phyloP scores from a whole-genome alignment of 2,888 invertebrate species.

The Epicampocera succincta region DNA sequence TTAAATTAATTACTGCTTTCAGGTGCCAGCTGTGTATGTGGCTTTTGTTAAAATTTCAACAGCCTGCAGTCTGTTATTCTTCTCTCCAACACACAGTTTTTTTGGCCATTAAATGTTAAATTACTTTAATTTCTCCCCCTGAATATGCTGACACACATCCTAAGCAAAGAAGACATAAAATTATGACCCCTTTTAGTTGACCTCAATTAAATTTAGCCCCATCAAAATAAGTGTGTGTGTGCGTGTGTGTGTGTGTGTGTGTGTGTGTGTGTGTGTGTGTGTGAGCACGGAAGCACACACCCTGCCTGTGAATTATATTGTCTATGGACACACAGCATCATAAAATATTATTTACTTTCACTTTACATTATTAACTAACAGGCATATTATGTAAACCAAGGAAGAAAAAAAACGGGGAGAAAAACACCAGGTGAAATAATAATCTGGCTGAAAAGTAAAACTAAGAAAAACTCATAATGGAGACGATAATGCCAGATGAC shows the following conservation, averaged over 20 bases:
- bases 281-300: background rate
- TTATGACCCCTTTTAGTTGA: conserved; percentile 65
- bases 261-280: background rate
- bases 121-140: conserved; percentile 64
- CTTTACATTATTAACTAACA: conserved; percentile 46
- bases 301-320: conserved; percentile 1
- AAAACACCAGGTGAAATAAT: conserved; percentile 50
- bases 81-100: conserved; percentile 48
- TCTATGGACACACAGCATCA: conserved; percentile 36
- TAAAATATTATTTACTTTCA: conserved; percentile 58
- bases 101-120: conserved; percentile 62
- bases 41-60: background rate
- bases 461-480: conserved; percentile 1
- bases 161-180: conserved; percentile 31
- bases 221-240: background rate
- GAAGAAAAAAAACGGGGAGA: conserved; percentile 9
- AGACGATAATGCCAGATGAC: conserved; percentile 53
- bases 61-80: background rate
- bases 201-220: conserved; percentile 58
- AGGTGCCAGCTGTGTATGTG: no score
- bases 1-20: no score
- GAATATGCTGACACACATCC: conserved; percentile 28
- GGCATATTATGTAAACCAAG: conserved; percentile 15
- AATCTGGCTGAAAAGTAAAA: conserved; percentile 17
- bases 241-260: background rate